Base-by-base conservation (phyloP, 2,113 vertebrate genomes). In the Delphinus delphis region DNA sequence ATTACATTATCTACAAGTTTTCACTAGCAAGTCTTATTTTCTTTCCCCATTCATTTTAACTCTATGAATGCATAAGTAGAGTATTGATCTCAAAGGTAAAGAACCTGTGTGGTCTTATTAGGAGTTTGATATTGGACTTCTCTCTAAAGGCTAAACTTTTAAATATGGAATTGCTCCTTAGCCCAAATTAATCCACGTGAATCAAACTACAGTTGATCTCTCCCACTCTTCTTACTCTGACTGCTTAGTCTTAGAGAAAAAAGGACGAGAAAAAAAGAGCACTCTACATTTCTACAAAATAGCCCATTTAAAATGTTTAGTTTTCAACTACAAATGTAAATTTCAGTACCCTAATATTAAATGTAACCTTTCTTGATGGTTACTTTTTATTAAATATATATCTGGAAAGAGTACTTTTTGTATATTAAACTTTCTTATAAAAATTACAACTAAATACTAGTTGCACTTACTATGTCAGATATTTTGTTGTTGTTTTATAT, bases 21-120 rank as follows among this genome's bases (percentile, higher is more conserved):
- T 97, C 94, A 80, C 83, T 55, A 82, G 70, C 53, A 96, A 93
- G 93, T 74, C 25, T 62, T 77, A 62, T 93, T 97, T 98, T 70
- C 47, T 76, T 94, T 11, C 4, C 20, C 9, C 2, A 44, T n/a
- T 86, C 38, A 47, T 85, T 88, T 91, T 82, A 77, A 84, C 11
- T 71, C 53, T 62, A 21, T 80, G 71, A 80, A 95, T 85, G 36
- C 36, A 85, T 76, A 73, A 94, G 36, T 47, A 47, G 53, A 9
- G 65, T 84, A 88, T 53, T 12, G 65, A 38, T 33, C 21, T 83
- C 47, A 92, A 82, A 68, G 10, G 28, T 15, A 88, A 50, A 93
- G 2, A 60, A 31, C 0, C 38, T 20, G 14, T 41, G 2, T 47
- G 31, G 6, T 81, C 58, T 10, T 65, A 25, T 31, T 84, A 92